Percentiles rank a stretch among this genome's conserved stretches.
phyloP scores from a whole-genome alignment of 2,888 invertebrate species.

The Didymodactylos carnosus region DNA sequence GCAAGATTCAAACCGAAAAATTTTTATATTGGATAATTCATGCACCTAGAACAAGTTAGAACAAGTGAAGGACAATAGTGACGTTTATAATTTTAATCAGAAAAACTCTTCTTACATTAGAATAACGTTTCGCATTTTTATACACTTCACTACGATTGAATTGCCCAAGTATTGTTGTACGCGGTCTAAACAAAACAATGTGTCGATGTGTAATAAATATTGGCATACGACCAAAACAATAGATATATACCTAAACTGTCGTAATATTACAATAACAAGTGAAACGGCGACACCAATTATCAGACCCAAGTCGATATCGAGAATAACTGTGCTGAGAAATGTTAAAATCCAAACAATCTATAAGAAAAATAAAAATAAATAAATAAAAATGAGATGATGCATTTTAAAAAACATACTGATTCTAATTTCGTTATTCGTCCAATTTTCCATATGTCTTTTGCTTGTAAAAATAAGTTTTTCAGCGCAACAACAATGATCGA shows the following conservation, averaged over 20 bases:
- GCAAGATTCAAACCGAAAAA: background rate
- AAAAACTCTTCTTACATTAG: background rate
- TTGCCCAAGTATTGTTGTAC: background rate
- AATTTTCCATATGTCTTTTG: background rate
- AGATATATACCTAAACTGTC: background rate
- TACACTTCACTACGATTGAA: background rate
- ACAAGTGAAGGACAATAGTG: too few relatives aligned
- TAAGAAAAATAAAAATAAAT: background rate
- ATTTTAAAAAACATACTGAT: background rate
- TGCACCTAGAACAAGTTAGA: background rate
- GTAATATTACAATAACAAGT: background rate
- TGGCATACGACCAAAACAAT: background rate
- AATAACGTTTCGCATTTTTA: background rate
- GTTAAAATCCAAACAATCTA: constrained; percentile 3
- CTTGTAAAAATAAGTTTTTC: background rate
- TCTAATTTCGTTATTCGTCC: background rate
- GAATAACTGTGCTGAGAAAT: constrained; percentile 60
- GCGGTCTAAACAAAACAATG: background rate
- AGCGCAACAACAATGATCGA: constrained; percentile 2
- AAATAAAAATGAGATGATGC: background rate
- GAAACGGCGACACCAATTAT: constrained; percentile 41
- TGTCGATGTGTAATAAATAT: background rate
- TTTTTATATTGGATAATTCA: background rate
- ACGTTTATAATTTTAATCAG: background rate
- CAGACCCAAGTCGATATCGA: constrained; percentile 64